Conservation (phyloP, 2,797 vertebrate species). For the Squalus acanthias region DNA sequence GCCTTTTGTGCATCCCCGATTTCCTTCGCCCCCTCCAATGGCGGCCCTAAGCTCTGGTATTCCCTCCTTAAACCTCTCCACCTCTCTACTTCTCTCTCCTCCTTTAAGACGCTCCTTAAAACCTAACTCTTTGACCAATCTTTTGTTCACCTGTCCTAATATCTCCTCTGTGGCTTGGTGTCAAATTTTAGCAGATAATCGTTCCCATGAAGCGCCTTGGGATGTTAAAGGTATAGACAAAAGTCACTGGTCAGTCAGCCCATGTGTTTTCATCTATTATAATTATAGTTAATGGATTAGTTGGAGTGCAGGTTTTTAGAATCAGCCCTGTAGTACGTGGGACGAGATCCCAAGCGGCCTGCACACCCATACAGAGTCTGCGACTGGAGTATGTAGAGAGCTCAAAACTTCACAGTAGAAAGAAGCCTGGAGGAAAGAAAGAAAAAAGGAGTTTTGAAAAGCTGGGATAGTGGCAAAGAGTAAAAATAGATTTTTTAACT, state of each 20-base stretch:
- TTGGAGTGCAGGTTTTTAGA: neutral
- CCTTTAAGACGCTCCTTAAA: neutral
- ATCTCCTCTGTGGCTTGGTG: neutral
- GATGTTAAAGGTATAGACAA: neutral
- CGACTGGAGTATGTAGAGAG: neutral
- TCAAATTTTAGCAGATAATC: neutral
- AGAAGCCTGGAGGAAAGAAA: neutral
- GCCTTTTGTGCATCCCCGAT: neutral
- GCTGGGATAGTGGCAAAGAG: neutral
- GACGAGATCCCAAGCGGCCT: neutral
- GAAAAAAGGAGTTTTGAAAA: neutral
- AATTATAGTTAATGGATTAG: neutral
- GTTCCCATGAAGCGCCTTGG: neutral
- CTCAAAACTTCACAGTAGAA: neutral
- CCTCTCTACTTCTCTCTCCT: neutral
- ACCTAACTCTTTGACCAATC: neutral
- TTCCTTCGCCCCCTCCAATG: neutral
- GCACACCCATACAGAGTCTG: neutral
- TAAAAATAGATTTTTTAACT: conserved; percentile 12
- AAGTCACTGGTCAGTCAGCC: neutral
- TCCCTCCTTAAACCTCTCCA: neutral
- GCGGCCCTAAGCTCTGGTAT: neutral
- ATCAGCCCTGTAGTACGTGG: neutral
- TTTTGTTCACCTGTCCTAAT: neutral
- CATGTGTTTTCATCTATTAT: neutral